Evolutionary conservation across 2,888 invertebrate species (phyloP), one percentile per base, ranked within the genome.

Genomic region (Nomada goodeniana): DNA sequence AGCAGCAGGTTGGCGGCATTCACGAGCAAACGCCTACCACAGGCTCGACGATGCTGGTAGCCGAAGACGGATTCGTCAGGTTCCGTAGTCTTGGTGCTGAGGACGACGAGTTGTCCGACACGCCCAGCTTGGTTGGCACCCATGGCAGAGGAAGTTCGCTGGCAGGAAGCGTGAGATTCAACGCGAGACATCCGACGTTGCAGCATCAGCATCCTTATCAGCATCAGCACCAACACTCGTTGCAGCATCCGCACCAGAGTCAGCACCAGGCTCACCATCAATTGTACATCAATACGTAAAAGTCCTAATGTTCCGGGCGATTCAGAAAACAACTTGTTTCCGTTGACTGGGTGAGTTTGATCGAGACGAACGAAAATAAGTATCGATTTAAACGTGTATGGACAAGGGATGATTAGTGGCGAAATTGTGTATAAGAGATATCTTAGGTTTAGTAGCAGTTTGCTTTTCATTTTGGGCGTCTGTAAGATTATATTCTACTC

Each of bases 1-100:
- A 91, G 72, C 70, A 71, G 50, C 70, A 71, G 50, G 50, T 20
- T 13, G 36, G 60, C 15, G 57, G 70, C 10, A 89, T 89, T 95
- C 95, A 90, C 92, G 94, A 90, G 95, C 95, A 85, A 95, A 95
- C 65, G 95, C 95, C 88, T 93, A 95, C 93, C 10, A 91, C 92
- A 4, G 93, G 93, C 26, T 92, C 92, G 77, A 96, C 97, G 87
- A 98, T 98, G 97, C 94, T 98, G 84, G 97, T 98, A n/a, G 97
- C 97, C 82, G 98, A 98, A 92, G 97, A 98, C 91, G 98, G 98
- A 7, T 98, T 98, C 93, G 96, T 98, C 18, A 95, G 98, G 87
- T 98, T 98, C 94, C 95, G 97, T 83, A 96, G 97, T 20, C 94
- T 97, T 88, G 97, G 93, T 0, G 89, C 90, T 23, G 93, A 93